Evolutionary conservation across 2,888 invertebrate species (phyloP), one percentile per base, ranked within the genome.

Genomic region (Thysanoteuthis rhombus): DNA sequence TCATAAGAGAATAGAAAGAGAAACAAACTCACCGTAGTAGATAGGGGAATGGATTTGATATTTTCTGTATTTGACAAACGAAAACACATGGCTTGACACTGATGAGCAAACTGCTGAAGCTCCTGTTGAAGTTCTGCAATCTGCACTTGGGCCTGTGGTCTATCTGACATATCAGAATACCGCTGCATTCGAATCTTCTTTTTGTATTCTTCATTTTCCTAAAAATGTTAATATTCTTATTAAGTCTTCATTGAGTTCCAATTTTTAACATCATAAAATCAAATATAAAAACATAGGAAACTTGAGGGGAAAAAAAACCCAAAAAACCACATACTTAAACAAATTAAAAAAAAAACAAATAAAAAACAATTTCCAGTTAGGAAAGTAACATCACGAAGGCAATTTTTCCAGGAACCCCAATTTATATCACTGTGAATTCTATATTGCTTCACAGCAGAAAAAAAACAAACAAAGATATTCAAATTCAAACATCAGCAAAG

Each of bases 11-110:
- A n/a, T n/a, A n/a, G 8, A 58, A 58, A 58, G 4, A 75, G 5
- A n/a, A 40, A 28, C 22, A 40, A 40, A 92, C 40, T 91, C 40
- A 91, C 91, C 39, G 32, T 42, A 36, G 32, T 91, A 12, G 91
- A 25, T 42, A 91, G 1, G 3, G 91, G 91, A 92, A 45, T 40
- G n/a, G 45, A 92, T 32, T 42, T 40, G 28, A 40, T 19, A 40
- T 40, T 92, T 39, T 92, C 92, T n/a, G 40, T n/a, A 42, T 40
- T 40, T 36, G 45, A 45, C 45, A 96, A 94, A 47, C 94, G 93
- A 75, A 93, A 91, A 10, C 95, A 95, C 93, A 96, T 93, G 39
- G 95, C 94, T 90, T 96, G 95, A 90, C 96, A 96, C 40, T 95
- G 95, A 22, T 94, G 93, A 12, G 95, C 95, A 19, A 96, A 95